Base-by-base conservation (phyloP, 2,797 vertebrate species). In the Pagetopsis macropterus region DNA sequence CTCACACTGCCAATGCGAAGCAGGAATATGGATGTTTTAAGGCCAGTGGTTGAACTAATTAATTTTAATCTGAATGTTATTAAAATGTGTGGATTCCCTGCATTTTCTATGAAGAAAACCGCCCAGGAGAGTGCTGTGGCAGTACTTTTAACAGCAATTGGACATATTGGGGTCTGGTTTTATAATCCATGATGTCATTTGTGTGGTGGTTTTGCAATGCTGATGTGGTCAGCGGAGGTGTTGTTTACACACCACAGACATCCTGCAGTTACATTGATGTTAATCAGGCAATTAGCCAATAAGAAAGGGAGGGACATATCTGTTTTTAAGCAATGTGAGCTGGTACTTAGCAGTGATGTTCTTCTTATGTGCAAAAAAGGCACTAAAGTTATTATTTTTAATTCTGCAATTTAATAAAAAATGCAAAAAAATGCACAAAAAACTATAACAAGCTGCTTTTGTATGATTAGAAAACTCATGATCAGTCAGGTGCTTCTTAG, bases 31-130 rank as follows among this genome's bases (percentile, higher is more conserved):
- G 88, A 92, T 93, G 91, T 93, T 94, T 94, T 92, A 93, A 92
- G 92, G 93, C 91, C 90, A 91, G 90, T 86, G 90, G 88, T 92
- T 92, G 90, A 91, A 92, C 90, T 93, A 92, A 94, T 92, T 93
- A 92, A 93, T 91, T 94, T 90, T 86, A 91, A 92, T 91, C 84
- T 89, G 90, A 92, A 92, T 93, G 88, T 92, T 90, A 91, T 91
- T 92, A 91, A 92, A 92, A 94, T 88, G 84, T 88, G 85, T 89
- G 88, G 85, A 90, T 91, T 89, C 84, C 83, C 76, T 83, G 86
- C 90, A 76, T 89, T 87, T 90, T 82, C 64, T 76, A 40, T 60
- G 63, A 76, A 66, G 77, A 74, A 84, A 79, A 80, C 81, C 78
- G 77, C 79, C 74, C 81, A 66, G 54, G 65, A 87, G 81, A 84